Percentiles rank a stretch among this genome's conserved stretches.
phyloP scores from a whole-genome alignment of 2,113 vertebrate genomes.

The Otocyon megalotis region DNA sequence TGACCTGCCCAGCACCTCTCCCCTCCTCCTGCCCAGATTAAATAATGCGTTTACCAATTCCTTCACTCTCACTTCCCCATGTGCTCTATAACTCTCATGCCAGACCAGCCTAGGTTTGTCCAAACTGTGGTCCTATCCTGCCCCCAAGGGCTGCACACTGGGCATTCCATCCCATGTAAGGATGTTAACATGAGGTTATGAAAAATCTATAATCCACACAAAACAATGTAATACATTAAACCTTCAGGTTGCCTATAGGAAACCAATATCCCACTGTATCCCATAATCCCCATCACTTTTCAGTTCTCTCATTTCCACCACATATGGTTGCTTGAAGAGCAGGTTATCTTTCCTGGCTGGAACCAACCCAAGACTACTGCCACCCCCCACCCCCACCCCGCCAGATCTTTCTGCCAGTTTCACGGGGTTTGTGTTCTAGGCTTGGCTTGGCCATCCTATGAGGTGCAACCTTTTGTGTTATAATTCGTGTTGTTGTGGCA shows the following conservation, averaged over 20 bases:
- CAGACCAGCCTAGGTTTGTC: neutral
- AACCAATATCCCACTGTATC: neutral
- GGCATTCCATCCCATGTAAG: neutral
- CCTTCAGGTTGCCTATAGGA: neutral
- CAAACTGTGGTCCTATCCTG: neutral
- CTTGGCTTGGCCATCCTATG: neutral
- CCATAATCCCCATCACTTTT: neutral
- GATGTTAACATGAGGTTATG: neutral
- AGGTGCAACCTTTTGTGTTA: neutral
- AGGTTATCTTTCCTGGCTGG: neutral
- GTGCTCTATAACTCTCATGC: neutral
- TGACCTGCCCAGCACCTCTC: neutral
- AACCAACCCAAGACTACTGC: neutral
- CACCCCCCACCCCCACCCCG: no score
- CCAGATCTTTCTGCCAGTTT: neutral
- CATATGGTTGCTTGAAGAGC: neutral
- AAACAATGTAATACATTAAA: neutral
- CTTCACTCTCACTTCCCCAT: neutral
- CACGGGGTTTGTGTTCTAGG: neutral
- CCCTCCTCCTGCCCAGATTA: no score
- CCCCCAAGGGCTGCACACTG: neutral
- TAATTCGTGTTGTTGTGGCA: neutral
- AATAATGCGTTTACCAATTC: neutral
- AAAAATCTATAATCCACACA: neutral
- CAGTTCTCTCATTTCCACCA: neutral